Percentiles rank a stretch among this genome's conserved stretches.
phyloP scores from a whole-genome alignment of 2,113 vertebrate species.

The crab-eating macaque (Macaca fascicularis) region DNA sequence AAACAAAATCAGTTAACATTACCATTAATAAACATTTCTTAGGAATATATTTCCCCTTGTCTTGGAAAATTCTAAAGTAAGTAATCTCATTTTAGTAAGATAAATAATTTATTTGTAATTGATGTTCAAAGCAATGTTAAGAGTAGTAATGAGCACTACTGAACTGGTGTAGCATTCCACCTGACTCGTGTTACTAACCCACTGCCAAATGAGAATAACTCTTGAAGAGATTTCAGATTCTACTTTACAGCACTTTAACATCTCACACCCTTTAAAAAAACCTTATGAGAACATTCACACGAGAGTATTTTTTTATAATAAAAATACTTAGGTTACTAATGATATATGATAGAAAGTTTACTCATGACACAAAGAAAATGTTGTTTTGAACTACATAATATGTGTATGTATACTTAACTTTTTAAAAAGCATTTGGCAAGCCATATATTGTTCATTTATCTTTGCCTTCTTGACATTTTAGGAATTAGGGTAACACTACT shows the following conservation, averaged over 20 bases:
- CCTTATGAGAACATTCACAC: not conserved
- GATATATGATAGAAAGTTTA: not conserved
- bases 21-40: not conserved
- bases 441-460: not conserved
- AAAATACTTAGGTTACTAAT: not conserved
- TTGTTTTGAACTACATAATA: not conserved
- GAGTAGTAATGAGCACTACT: not conserved
- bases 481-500: not conserved
- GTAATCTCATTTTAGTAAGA: not conserved
- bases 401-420: not conserved
- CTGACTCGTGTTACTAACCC: not conserved
- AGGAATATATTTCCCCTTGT: not conserved
- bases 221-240: not conserved
- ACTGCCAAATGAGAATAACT: not conserved
- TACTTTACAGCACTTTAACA: not conserved
- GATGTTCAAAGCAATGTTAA: not conserved
- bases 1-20: not conserved
- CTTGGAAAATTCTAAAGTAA: constrained; percentile 9
- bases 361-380: not conserved
- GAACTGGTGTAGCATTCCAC: not conserved
- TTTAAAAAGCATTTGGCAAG: not conserved
- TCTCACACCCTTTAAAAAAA: not conserved
- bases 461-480: not conserved
- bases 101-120: constrained; percentile 9
- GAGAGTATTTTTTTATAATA: not conserved